phyloP scores from a whole-genome alignment of 2,797 vertebrate genomes.

The Pseudochirops corinnae region DNA sequence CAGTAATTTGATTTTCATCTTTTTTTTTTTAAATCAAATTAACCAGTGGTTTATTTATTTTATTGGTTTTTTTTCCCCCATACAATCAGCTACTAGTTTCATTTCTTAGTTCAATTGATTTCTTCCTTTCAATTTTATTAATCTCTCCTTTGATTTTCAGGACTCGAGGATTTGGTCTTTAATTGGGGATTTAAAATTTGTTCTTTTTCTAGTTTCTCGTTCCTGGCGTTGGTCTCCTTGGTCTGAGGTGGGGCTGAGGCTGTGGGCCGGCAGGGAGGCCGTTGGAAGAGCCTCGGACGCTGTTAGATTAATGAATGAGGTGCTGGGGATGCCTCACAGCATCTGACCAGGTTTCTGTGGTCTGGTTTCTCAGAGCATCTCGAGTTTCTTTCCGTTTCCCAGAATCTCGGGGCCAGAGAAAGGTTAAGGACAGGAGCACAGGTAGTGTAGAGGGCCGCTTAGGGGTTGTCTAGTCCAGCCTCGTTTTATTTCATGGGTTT shows the following conservation, averaged over 20 bases:
- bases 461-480: background rate
- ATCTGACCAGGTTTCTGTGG: background rate
- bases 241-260: background rate
- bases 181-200: background rate
- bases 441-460: background rate
- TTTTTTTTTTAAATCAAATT: background rate
- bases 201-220: background rate
- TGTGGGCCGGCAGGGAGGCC: background rate
- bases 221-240: background rate
- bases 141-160: background rate
- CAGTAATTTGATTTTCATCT: background rate
- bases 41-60: background rate
- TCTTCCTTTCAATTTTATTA: background rate
- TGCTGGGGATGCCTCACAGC: accelerated
- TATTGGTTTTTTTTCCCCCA: too few relatives aligned
- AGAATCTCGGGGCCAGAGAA: background rate
- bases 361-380: background rate
- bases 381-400: background rate
- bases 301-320: background rate
- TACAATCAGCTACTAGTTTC: background rate
- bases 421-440: background rate
- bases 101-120: background rate
- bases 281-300: background rate
- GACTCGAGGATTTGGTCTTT: background rate
- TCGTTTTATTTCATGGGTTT: background rate